phyloP scores from a whole-genome alignment of 1,140 invertebrate species.

The Phocides pigmalion region DNA sequence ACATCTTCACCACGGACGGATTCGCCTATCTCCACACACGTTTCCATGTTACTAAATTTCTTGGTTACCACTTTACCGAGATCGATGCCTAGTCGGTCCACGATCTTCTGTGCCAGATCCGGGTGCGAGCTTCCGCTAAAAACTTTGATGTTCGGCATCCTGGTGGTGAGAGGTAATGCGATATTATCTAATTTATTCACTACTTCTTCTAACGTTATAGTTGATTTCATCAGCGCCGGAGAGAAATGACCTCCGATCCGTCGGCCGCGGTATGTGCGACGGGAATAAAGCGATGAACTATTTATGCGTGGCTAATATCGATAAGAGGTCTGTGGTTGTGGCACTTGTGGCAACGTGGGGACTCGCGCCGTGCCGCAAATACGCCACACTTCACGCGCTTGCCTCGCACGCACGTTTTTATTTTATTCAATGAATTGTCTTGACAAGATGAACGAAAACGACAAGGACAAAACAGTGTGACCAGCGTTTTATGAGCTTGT shows the following conservation, averaged over 20 bases:
- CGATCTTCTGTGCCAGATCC: constrained; percentile 97
- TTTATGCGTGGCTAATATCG: constrained; percentile 58
- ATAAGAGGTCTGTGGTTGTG: constrained; percentile 51
- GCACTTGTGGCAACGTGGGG: constrained; percentile 63
- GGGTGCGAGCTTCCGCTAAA: constrained; percentile 99
- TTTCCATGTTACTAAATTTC: constrained; percentile 99
- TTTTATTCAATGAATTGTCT: constrained; percentile 68
- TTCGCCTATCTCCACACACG: constrained; percentile 99
- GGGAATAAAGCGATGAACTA: constrained; percentile 59
- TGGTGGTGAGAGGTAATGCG: constrained; percentile 68
- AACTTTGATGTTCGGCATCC: constrained; percentile 98
- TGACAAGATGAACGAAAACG: constrained; percentile 48
- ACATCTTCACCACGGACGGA: constrained; percentile 99
- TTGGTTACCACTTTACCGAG: constrained; percentile 98
- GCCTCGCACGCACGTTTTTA: constrained; percentile 64
- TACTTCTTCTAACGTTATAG: constrained; percentile 72
- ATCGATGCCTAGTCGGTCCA: constrained; percentile 97
- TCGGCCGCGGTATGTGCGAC: constrained; percentile 50
- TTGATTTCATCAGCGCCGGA: constrained; percentile 79
- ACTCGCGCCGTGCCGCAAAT: constrained; percentile 58
- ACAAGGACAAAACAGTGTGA: constrained; percentile 37
- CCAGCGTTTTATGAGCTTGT: constrained; percentile 30
- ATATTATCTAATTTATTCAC: constrained; percentile 75
- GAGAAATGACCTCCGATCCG: constrained; percentile 55
- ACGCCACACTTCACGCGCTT: constrained; percentile 60